phyloP scores from a whole-genome alignment of 2,797 vertebrate genomes.

The Lithobates pipiens region DNA sequence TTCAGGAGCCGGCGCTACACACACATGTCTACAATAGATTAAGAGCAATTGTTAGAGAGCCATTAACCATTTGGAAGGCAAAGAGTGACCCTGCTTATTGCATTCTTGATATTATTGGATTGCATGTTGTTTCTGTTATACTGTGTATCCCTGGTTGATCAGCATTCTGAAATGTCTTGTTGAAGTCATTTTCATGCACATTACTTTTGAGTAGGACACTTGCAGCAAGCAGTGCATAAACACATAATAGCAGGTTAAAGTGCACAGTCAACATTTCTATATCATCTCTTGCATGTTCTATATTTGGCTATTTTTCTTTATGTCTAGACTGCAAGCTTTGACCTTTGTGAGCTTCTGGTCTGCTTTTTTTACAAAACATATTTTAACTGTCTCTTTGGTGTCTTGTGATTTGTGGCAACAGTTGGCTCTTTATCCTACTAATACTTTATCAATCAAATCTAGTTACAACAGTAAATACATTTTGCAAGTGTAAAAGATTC shows the following conservation, averaged over 20 bases:
- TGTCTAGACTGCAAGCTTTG: slow-evolving; percentile 11
- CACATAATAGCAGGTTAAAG: background rate
- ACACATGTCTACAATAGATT: too few relatives aligned
- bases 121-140: too few relatives aligned
- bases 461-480: background rate
- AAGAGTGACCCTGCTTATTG: too few relatives aligned
- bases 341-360: background rate
- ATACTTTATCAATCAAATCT: slow-evolving; percentile 8
- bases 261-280: background rate
- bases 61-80: too few relatives aligned
- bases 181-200: background rate
- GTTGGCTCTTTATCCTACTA: background rate
- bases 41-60: too few relatives aligned
- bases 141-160: too few relatives aligned
- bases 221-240: background rate
- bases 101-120: too few relatives aligned
- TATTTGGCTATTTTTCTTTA: background rate
- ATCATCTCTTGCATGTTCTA: background rate
- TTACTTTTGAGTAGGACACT: background rate
- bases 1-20: too few relatives aligned
- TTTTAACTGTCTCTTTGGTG: background rate
- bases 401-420: slow-evolving; percentile 1
- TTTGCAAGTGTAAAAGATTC: background rate
- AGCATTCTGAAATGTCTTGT: background rate
- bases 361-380: background rate